Conservation (phyloP, 2,797 vertebrate species). For the Rhinichthys osculus region DNA sequence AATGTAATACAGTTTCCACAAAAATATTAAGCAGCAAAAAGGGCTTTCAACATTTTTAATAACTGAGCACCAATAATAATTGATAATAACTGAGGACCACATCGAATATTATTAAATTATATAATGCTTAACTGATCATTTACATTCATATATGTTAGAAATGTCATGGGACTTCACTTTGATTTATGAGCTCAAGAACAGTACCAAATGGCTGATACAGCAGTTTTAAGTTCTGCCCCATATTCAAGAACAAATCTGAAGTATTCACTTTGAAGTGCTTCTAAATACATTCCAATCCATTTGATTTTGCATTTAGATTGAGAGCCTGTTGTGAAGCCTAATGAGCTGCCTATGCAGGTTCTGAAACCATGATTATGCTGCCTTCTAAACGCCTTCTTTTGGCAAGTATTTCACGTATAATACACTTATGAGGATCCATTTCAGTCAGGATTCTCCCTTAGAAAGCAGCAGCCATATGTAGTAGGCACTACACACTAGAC, state of each 20-base stretch:
- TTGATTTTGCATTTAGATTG: conserved; percentile 12
- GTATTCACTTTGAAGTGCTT: conserved; percentile 15
- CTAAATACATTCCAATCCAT: conserved; percentile 11
- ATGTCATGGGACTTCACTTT: background rate
- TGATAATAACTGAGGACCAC: background rate
- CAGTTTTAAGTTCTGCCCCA: background rate
- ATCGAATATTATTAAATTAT: background rate
- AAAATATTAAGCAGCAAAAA: background rate
- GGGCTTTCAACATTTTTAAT: background rate
- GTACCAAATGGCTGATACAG: background rate
- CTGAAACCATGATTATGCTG: background rate
- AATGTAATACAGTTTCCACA: background rate
- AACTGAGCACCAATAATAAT: background rate
- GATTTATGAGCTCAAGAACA: background rate
- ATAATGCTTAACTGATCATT: background rate
- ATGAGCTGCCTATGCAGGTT: background rate
- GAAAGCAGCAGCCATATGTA: background rate
- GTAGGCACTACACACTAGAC: background rate
- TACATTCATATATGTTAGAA: background rate
- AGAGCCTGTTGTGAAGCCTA: background rate
- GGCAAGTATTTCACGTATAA: background rate
- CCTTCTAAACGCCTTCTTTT: background rate
- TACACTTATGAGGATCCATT: background rate
- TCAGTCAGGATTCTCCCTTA: conserved; percentile 6
- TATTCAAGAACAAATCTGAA: conserved; percentile 18